A percentile compares a stretch with the other conserved stretches of the same genome.
phyloP scores from a whole-genome alignment of 30 jellyfish, hydroid and myxozoan genomes.

The Pseudorhiza aurosa region DNA sequence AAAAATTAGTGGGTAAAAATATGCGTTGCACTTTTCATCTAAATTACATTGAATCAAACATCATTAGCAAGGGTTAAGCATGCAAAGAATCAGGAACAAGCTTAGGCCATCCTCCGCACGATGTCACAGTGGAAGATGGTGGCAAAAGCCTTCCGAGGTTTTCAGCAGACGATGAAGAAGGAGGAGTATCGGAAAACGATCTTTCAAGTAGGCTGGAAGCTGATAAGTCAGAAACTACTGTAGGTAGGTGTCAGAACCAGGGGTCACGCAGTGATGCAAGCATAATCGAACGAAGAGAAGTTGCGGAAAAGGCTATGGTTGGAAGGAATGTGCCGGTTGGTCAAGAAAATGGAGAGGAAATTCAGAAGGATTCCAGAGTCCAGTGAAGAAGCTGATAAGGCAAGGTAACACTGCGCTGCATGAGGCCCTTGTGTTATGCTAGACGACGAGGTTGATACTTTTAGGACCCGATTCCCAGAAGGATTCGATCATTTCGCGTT shows the following conservation, averaged over 20 bases:
- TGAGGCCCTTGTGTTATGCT: no score
- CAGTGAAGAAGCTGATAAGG: slow-evolving; percentile 56
- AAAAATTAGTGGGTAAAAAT: no score
- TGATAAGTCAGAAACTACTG: not conserved
- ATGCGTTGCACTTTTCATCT: no score
- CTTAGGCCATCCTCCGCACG: no score
- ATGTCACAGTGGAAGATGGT: not conserved
- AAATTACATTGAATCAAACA: no score
- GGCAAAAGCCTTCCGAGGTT: not conserved
- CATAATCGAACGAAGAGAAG: not conserved
- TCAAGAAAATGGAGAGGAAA: not conserved
- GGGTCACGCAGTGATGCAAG: not conserved
- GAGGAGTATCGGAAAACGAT: not conserved
- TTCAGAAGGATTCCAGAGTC: not conserved
- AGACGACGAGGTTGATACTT: no score
- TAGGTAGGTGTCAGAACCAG: not conserved
- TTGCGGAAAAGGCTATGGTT: not conserved
- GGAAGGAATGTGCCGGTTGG: not conserved
- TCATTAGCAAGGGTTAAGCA: no score
- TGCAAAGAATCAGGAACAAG: not conserved
- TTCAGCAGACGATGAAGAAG: slow-evolving; percentile 31
- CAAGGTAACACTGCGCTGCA: slow-evolving; percentile 85
- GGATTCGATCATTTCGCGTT: no score
- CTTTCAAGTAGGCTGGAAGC: not conserved
- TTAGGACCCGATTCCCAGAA: no score